phyloP scores from a whole-genome alignment of 2,888 invertebrate genomes.

The Hofmannophila pseudospretella region DNA sequence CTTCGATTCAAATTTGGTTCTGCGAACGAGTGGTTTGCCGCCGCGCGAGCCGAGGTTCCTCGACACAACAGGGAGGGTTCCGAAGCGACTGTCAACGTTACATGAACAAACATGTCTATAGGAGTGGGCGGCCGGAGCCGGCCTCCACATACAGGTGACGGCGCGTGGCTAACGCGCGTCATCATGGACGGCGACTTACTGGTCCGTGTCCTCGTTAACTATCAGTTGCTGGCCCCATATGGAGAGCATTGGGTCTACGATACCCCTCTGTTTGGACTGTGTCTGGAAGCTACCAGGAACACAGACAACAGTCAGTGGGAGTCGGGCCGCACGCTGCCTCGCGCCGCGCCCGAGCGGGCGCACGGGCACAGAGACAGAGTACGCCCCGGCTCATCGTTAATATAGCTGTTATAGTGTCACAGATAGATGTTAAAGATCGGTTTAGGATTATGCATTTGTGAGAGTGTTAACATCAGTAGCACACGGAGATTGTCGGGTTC shows the following conservation, averaged over 20 bases:
- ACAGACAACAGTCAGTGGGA: conserved; percentile 57
- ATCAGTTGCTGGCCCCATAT: conserved; percentile 99
- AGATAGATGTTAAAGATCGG: conserved; percentile 19
- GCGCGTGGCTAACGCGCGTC: conserved; percentile 51
- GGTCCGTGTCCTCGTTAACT: conserved; percentile 97
- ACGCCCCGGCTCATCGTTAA: conserved; percentile 8
- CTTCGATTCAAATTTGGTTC: conserved; percentile 20
- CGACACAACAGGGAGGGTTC: conserved; percentile 39
- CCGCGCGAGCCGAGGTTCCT: conserved; percentile 30
- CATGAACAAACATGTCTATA: conserved; percentile 56
- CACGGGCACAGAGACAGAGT: conserved; percentile 4
- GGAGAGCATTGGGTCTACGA: conserved; percentile 98
- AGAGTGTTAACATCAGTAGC: conserved; percentile 10
- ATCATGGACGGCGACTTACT: conserved; percentile 84
- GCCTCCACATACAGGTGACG: conserved; percentile 41
- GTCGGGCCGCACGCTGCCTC: conserved; percentile 9
- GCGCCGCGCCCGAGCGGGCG: conserved; percentile 2
- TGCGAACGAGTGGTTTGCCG: conserved; percentile 38
- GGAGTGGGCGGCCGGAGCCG: conserved; percentile 54
- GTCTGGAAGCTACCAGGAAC: conserved; percentile 86
- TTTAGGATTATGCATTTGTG: too few relatives aligned
- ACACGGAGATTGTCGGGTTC: conserved; percentile 8
- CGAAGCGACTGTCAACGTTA: conserved; percentile 46
- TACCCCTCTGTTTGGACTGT: conserved; percentile 95
- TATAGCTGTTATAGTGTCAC: too few relatives aligned